These are phyloP conservation scores for Petrocephalus zakoni DNA, from an alignment of 2,113 vertebrate species.

Conservation along the genomic window DNA sequence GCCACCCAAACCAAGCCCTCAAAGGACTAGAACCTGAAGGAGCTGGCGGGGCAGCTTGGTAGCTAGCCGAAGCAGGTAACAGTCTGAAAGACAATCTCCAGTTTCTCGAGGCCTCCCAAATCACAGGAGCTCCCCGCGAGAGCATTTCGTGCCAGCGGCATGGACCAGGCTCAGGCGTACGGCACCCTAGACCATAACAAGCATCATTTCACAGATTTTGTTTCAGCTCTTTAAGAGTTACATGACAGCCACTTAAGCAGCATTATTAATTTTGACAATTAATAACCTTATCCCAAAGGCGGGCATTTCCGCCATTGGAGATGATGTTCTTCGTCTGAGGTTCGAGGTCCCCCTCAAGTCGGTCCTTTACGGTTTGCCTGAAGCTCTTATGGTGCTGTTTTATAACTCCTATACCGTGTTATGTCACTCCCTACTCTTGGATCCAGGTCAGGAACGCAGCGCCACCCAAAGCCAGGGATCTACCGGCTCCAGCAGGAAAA, in stretches of 20 bases:
- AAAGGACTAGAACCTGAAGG: neutral
- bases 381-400: neutral
- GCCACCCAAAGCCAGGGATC: neutral
- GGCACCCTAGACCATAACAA: neutral
- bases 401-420: too few relatives aligned
- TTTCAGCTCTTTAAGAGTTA: too few relatives aligned
- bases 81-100: neutral
- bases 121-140: neutral
- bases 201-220: neutral
- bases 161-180: neutral
- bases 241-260: neutral
- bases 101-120: neutral
- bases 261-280: neutral
- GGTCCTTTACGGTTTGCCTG: neutral
- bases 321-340: neutral
- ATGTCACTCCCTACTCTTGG: neutral
- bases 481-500: neutral
- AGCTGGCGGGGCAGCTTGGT: neutral
- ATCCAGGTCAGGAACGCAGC: neutral
- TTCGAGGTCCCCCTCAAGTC: neutral
- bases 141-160: neutral
- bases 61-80: neutral
- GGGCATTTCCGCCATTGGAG: neutral
- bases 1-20: neutral
- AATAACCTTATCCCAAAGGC: neutral